A percentile compares a stretch with the other conserved stretches of the same genome.
These are phyloP conservation scores for Megalops atlanticus DNA, from an alignment of 2,113 vertebrate species.

Conservation along the genomic window DNA sequence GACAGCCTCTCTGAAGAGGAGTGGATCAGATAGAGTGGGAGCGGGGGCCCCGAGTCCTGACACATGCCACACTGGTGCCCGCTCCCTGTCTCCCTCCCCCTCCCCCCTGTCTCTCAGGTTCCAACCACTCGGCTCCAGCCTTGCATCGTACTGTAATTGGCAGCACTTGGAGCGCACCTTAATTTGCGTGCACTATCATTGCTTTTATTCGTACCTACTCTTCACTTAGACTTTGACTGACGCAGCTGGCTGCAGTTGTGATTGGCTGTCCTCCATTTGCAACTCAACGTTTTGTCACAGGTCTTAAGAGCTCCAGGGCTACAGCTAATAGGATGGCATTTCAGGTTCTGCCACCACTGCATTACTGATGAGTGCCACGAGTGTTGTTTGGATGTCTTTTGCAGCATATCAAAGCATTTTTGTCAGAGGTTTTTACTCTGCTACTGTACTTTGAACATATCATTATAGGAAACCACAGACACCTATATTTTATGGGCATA, in stretches of 20 bases:
- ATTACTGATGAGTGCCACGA: not conserved
- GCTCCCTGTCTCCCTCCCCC: too few relatives aligned
- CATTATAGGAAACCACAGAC: not conserved
- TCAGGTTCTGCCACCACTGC: too few relatives aligned
- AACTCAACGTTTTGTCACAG: not conserved
- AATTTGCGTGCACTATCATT: not conserved
- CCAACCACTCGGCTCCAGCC: not conserved
- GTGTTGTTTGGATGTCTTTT: too few relatives aligned
- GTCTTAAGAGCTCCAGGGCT: too few relatives aligned
- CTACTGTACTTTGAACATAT: not conserved
- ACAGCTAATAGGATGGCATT: too few relatives aligned
- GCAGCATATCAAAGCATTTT: too few relatives aligned
- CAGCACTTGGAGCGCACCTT: not conserved
- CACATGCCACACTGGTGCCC: not conserved
- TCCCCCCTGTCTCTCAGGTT: slow-evolving; percentile 13
- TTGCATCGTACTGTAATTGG: not conserved
- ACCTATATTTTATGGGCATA: not conserved
- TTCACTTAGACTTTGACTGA: not conserved
- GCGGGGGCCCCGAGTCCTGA: not conserved
- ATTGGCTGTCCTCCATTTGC: not conserved
- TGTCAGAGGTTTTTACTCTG: not conserved
- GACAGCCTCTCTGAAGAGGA: slow-evolving; percentile 82
- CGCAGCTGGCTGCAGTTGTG: not conserved
- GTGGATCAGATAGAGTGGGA: slow-evolving; percentile 71
- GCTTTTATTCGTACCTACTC: not conserved